Evolutionary conservation across 53 echinoderm and acorn worm species (phyloP).

Genomic region (Glandiceps talaboti): DNA sequence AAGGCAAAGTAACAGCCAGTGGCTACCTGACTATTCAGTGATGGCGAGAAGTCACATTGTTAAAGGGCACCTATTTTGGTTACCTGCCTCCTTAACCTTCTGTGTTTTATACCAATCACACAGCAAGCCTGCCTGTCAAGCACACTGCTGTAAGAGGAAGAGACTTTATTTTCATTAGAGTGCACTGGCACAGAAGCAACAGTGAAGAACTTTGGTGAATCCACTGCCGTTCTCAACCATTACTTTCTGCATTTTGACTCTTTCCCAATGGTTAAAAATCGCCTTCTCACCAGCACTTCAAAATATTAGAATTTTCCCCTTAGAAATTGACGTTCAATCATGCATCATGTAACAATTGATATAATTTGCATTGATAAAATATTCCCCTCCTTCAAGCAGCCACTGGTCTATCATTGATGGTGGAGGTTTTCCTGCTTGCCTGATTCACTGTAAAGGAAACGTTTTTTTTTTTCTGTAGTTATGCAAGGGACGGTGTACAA

Average conservation of each 20-base stretch:
- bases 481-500: too few relatives aligned
- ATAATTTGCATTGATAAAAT: too few relatives aligned
- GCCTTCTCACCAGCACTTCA: background rate
- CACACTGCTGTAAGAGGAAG: background rate
- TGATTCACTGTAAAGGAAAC: background rate
- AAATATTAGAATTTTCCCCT: too few relatives aligned
- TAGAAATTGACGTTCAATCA: too few relatives aligned
- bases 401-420: background rate
- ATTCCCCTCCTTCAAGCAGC: background rate
- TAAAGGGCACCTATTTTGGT: background rate
- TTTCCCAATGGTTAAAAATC: too few relatives aligned
- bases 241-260: too few relatives aligned
- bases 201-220: too few relatives aligned
- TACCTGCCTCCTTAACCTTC: background rate
- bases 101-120: too few relatives aligned
- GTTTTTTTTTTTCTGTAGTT: background rate
- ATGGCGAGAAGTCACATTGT: background rate
- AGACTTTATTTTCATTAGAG: background rate
- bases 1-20: background rate
- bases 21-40: background rate
- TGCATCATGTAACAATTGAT: too few relatives aligned
- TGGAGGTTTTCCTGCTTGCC: background rate
- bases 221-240: too few relatives aligned
- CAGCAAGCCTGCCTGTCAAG: background rate
- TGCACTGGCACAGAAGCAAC: too few relatives aligned